Conservation (phyloP, 2,888 invertebrate genomes). For the Himalopsyche kuldschensis region DNA sequence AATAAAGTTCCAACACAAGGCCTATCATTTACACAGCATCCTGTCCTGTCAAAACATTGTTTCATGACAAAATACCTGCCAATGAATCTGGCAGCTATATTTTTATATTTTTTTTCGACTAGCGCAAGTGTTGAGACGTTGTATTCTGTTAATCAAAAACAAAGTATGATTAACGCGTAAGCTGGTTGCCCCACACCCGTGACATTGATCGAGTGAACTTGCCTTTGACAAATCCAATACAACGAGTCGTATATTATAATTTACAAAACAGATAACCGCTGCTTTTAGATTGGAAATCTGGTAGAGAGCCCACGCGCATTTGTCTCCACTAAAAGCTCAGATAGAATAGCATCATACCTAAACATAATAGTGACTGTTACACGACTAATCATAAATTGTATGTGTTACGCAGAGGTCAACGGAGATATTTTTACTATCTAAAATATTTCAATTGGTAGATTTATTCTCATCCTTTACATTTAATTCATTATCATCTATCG, state of each 20-base stretch:
- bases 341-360: background rate
- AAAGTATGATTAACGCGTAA: conserved; percentile 5
- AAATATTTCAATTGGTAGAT: no score
- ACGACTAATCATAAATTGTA: background rate
- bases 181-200: background rate
- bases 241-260: conserved; percentile 10
- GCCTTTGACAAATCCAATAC: conserved; percentile 15
- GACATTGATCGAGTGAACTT: conserved; percentile 17
- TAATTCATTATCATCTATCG: no score
- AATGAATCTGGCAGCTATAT: background rate
- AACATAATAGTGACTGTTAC: background rate
- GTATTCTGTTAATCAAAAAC: conserved; percentile 2
- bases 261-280: conserved; percentile 9
- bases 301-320: background rate
- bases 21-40: background rate
- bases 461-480: no score
- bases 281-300: background rate
- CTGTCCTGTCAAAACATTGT: background rate
- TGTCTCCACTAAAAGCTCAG: background rate
- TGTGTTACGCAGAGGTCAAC: no score
- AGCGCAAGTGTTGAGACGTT: background rate
- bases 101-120: background rate
- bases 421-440: no score
- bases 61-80: background rate
- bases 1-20: background rate